These are phyloP conservation scores for Nezara viridula DNA, from an alignment of 2,888 invertebrate genomes.

Conservation along the genomic window DNA sequence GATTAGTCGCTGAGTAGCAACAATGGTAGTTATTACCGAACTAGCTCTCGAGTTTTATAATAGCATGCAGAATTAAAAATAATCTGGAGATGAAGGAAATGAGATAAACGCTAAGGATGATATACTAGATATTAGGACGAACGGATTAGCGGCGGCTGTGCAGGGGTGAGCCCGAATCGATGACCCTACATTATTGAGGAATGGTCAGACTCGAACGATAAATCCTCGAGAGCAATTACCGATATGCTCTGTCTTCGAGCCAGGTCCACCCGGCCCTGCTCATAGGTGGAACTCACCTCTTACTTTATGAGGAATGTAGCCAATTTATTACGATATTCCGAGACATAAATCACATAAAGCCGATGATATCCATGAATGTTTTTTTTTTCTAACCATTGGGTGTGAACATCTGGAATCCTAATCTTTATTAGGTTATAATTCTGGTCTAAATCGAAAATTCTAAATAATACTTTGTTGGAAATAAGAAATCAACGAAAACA, in stretches of 20 bases:
- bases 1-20: no score
- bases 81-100: not conserved
- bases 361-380: not conserved
- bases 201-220: not conserved
- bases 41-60: no score
- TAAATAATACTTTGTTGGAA: no score
- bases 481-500: no score
- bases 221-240: not conserved
- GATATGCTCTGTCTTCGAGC: not conserved
- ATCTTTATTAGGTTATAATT: no score
- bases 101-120: not conserved
- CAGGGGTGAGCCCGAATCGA: not conserved
- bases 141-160: not conserved
- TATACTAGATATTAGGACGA: not conserved
- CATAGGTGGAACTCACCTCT: not conserved
- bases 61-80: not conserved
- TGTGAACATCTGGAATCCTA: no score
- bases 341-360: not conserved
- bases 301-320: not conserved
- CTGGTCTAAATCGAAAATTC: no score
- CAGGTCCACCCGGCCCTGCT: not conserved
- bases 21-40: no score
- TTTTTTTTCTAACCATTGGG: no score
- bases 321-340: not conserved
- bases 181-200: constrained; percentile 1